phyloP scores from a whole-genome alignment of 2,113 vertebrate species.

The Acanthochromis polyacanthus region DNA sequence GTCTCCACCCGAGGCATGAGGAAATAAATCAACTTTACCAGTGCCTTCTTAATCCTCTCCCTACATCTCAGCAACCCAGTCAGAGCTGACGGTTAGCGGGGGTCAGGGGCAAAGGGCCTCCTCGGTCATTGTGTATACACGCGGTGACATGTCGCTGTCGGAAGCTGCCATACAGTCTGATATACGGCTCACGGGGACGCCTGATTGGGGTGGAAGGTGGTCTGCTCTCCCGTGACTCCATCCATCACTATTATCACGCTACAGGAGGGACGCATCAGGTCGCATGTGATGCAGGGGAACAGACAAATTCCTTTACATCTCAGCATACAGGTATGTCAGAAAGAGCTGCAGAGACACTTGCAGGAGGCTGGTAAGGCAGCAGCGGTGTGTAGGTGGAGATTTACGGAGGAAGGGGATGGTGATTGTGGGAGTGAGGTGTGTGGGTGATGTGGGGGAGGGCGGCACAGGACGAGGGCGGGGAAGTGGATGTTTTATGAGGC shows the following conservation, averaged over 20 bases:
- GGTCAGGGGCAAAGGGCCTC: slow-evolving; percentile 58
- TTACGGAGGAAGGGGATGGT: slow-evolving; percentile 35
- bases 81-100: slow-evolving; percentile 39
- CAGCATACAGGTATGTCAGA: slow-evolving; percentile 16
- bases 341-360: slow-evolving; percentile 39
- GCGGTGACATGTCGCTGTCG: slow-evolving; percentile 31
- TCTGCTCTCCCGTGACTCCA: slow-evolving; percentile 14
- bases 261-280: neutral
- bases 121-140: slow-evolving; percentile 41
- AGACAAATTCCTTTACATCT: slow-evolving; percentile 10
- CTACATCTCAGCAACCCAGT: slow-evolving; percentile 40
- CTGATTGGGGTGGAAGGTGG: slow-evolving; percentile 28
- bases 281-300: slow-evolving; percentile 25
- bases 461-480: slow-evolving; percentile 67
- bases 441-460: slow-evolving; percentile 65
- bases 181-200: slow-evolving; percentile 19
- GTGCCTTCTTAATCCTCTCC: slow-evolving; percentile 55
- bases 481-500: slow-evolving; percentile 86
- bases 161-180: slow-evolving; percentile 43
- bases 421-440: slow-evolving; percentile 55
- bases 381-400: slow-evolving; percentile 57
- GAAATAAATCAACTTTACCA: slow-evolving; percentile 74
- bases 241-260: slow-evolving; percentile 30
- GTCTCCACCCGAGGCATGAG: slow-evolving; percentile 57
- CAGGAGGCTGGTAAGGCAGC: slow-evolving; percentile 47